Percentiles rank a stretch among this genome's conserved stretches.
These are phyloP conservation scores for Brachyalestes nurse DNA, from an alignment of 2,797 vertebrate genomes.

Conservation along the genomic window DNA sequence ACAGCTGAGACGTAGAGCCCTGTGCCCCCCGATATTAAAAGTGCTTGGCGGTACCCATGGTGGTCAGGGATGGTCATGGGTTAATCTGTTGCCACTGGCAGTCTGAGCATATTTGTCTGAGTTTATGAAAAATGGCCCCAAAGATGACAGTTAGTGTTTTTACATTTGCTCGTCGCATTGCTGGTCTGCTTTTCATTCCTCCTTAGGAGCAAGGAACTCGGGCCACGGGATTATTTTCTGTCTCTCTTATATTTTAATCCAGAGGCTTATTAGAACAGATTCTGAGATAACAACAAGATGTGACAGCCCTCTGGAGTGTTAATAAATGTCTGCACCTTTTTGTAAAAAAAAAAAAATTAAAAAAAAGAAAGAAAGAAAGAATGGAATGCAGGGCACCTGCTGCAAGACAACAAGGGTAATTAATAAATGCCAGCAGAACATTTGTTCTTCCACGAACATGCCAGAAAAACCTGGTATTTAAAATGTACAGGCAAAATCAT, in stretches of 20 bases:
- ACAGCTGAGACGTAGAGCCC: too few relatives aligned
- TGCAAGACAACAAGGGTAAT: conserved; percentile 12
- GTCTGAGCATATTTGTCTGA: conserved; percentile 30
- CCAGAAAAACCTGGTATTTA: neutral
- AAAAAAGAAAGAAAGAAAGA: neutral
- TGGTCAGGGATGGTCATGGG: conserved; percentile 10
- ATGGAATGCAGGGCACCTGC: neutral
- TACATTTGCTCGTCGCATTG: conserved; percentile 18
- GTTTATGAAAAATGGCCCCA: conserved; percentile 25
- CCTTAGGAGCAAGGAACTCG: conserved; percentile 23
- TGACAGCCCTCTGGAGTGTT: conserved; percentile 39
- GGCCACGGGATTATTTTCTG: conserved; percentile 27
- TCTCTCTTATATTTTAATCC: conserved; percentile 58
- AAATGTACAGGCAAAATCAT: neutral
- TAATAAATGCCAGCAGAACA: neutral
- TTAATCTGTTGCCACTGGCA: conserved; percentile 10
- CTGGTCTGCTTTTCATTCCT: conserved; percentile 48
- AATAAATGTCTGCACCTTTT: conserved; percentile 42
- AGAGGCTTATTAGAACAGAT: conserved; percentile 67
- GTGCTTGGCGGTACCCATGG: too few relatives aligned
- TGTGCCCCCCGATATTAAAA: too few relatives aligned
- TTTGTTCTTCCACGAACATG: neutral
- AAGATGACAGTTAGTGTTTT: conserved; percentile 27
- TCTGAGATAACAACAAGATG: conserved; percentile 57
- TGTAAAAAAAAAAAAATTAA: conserved; percentile 1